Percentiles rank a stretch among this genome's conserved stretches.
Evolutionary conservation across 2,888 invertebrate species (phyloP).

Genomic region (Lasioglossum calceatum): DNA sequence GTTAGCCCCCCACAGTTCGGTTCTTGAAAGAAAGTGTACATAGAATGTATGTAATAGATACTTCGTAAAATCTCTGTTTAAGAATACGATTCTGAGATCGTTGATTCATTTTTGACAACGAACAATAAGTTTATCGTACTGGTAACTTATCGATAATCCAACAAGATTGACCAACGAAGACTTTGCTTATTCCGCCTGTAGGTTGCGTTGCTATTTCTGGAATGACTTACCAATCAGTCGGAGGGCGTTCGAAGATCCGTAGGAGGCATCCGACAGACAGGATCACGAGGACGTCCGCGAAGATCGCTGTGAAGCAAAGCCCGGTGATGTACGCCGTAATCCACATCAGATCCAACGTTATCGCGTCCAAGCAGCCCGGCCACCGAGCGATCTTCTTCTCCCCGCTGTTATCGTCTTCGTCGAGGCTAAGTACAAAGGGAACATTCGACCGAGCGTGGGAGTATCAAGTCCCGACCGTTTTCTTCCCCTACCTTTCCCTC

Average conservation of each 20-base stretch:
- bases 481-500: slow-evolving; percentile 24
- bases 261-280: slow-evolving; percentile 59
- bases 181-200: background rate
- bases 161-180: background rate
- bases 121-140: too few relatives aligned
- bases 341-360: slow-evolving; percentile 69
- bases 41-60: too few relatives aligned
- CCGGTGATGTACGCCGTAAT: slow-evolving; percentile 66
- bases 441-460: slow-evolving; percentile 35
- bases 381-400: slow-evolving; percentile 24
- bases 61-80: too few relatives aligned
- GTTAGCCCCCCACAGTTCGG: too few relatives aligned
- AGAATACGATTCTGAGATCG: too few relatives aligned
- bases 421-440: slow-evolving; percentile 53
- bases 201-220: background rate
- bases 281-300: slow-evolving; percentile 61
- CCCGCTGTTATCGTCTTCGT: slow-evolving; percentile 31
- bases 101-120: too few relatives aligned
- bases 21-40: too few relatives aligned
- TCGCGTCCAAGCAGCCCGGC: slow-evolving; percentile 66
- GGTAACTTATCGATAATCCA: too few relatives aligned
- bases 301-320: slow-evolving; percentile 68
- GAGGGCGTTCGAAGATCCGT: background rate
- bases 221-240: background rate
- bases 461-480: slow-evolving; percentile 4